These are phyloP conservation scores for Heteractis magnifica DNA, from an alignment of 92 coral and sea anemone genomes.

Conservation along the genomic window DNA sequence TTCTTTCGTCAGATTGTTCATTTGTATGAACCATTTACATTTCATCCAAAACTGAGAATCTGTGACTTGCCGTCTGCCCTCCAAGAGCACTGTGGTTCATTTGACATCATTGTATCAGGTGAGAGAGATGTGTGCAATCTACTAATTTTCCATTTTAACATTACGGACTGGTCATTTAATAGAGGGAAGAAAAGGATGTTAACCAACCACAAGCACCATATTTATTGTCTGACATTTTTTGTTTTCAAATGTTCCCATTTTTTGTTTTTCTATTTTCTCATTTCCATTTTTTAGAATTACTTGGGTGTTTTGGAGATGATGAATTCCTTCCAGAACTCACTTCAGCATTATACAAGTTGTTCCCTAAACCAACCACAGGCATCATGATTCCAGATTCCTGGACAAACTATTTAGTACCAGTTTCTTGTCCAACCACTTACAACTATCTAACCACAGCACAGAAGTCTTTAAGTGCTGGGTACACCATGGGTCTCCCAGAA, in stretches of 20 bases:
- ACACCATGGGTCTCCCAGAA: conserved; percentile 52
- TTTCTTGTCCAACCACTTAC: conserved; percentile 33
- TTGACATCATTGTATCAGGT: conserved; percentile 52
- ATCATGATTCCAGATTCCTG: conserved; percentile 50
- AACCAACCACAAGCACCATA: too few species aligned
- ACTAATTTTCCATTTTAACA: too few species aligned
- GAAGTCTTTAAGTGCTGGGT: conserved; percentile 45
- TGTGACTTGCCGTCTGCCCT: conserved; percentile 34
- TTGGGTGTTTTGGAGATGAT: conserved; percentile 64
- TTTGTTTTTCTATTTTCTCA: background rate
- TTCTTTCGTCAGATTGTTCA: conserved; percentile 27
- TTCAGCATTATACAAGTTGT: conserved; percentile 31
- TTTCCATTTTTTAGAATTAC: conserved; percentile 25
- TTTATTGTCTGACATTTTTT: background rate
- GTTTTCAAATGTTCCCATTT: background rate
- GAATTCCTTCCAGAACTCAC: conserved; percentile 60
- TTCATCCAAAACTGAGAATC: conserved; percentile 29
- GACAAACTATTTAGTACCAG: conserved; percentile 51
- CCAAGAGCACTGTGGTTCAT: conserved; percentile 27
- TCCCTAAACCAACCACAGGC: conserved; percentile 27
- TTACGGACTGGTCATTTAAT: background rate
- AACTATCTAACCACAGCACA: conserved; percentile 19
- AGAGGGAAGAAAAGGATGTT: background rate
- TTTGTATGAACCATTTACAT: conserved; percentile 35
- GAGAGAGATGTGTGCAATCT: background rate